Conservation (phyloP, 1,140 invertebrate genomes). For the Agrypnia vestita region DNA sequence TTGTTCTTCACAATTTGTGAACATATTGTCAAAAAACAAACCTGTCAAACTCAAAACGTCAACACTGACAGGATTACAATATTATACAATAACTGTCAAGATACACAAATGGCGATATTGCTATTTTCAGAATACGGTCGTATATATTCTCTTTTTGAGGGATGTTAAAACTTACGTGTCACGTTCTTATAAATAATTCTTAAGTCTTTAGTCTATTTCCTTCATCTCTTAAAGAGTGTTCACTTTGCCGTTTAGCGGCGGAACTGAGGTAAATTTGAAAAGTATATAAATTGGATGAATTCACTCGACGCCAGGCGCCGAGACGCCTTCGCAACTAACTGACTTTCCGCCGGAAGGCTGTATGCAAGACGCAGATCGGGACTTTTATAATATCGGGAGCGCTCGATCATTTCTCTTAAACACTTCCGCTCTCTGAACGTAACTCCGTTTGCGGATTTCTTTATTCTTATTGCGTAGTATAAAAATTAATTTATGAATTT, state of each 20-base stretch:
- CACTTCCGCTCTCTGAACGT: background rate
- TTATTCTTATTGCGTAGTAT: no score
- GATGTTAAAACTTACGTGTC: background rate
- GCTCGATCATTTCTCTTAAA: background rate
- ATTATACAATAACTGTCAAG: no score
- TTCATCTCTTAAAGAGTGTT: slow-evolving; percentile 9
- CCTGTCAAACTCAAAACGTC: no score
- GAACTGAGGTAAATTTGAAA: slow-evolving; percentile 46
- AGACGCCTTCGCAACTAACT: slow-evolving; percentile 29
- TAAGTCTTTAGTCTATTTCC: slow-evolving; percentile 1
- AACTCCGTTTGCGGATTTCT: no score
- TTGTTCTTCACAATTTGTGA: no score
- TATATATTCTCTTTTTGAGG: background rate
- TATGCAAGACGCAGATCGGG: slow-evolving; percentile 9
- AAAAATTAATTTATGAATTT: no score
- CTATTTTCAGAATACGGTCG: no score
- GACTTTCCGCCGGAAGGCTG: slow-evolving; percentile 37
- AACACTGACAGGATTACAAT: no score
- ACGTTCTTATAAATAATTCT: slow-evolving; percentile 15
- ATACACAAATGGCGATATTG: no score
- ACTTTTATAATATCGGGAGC: slow-evolving; percentile 2
- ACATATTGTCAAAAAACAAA: no score
- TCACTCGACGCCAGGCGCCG: slow-evolving; percentile 37
- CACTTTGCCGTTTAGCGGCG: slow-evolving; percentile 38
- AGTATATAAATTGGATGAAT: slow-evolving; percentile 51